These are phyloP conservation scores for Molanna angustata DNA, from an alignment of 2,888 invertebrate genomes.

Conservation along the genomic window DNA sequence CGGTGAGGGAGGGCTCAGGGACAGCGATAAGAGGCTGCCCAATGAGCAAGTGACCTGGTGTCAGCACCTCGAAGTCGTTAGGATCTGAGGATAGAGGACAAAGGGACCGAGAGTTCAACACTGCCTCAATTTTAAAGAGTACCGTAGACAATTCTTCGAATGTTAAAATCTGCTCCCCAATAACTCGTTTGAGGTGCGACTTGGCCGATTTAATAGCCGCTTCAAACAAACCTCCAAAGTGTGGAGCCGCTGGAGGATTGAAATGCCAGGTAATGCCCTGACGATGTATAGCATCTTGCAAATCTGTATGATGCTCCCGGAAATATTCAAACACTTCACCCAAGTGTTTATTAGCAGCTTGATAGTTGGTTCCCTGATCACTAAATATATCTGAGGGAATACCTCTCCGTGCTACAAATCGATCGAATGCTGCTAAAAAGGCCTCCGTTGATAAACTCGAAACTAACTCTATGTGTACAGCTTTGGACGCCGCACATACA, in stretches of 20 bases:
- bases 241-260: conserved; percentile 36
- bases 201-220: conserved; percentile 38
- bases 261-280: conserved; percentile 36
- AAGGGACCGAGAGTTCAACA: conserved; percentile 38
- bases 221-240: conserved; percentile 40
- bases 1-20: conserved; percentile 28
- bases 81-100: conserved; percentile 35
- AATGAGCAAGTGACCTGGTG: conserved; percentile 37
- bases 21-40: conserved; percentile 32
- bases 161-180: conserved; percentile 34
- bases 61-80: conserved; percentile 34
- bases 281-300: neutral
- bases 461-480: neutral
- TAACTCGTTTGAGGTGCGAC: conserved; percentile 35
- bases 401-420: neutral
- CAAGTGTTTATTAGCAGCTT: neutral
- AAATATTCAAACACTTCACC: neutral
- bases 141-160: conserved; percentile 38
- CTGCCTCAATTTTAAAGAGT: conserved; percentile 37
- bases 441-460: neutral
- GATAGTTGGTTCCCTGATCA: neutral
- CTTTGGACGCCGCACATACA: neutral
- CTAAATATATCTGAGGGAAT: neutral
- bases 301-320: neutral
- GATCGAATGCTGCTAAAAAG: neutral